phyloP scores from a whole-genome alignment of 1,140 invertebrate genomes.

The Drosophila lacteicornis region DNA sequence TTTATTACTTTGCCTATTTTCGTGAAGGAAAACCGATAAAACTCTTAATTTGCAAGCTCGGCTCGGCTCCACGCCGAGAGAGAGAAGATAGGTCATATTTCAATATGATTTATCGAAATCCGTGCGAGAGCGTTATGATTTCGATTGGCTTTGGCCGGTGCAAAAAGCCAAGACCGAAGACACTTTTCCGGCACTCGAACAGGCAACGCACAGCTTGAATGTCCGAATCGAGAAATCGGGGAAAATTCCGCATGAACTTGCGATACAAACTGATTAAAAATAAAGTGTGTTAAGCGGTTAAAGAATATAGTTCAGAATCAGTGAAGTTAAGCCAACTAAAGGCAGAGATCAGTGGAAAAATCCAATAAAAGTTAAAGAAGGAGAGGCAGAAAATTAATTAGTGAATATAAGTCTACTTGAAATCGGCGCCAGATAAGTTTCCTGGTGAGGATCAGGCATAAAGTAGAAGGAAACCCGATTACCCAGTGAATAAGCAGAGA shows the following conservation, averaged over 20 bases:
- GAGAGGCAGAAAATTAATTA: too few species aligned
- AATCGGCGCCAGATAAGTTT: too few species aligned
- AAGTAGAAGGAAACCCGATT: slow-evolving; percentile 12
- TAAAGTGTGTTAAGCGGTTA: too few species aligned
- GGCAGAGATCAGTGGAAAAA: too few species aligned
- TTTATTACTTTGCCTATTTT: too few species aligned
- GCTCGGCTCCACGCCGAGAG: background rate
- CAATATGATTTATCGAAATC: slow-evolving; percentile 6
- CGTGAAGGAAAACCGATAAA: too few species aligned
- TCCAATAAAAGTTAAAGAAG: too few species aligned
- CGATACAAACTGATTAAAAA: too few species aligned
- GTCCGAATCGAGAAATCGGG: background rate
- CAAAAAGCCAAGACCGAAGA: background rate
- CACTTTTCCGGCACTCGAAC: slow-evolving; percentile 1
- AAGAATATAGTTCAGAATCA: too few species aligned
- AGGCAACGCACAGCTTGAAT: background rate
- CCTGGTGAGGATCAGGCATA: too few species aligned
- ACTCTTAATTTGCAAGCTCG: slow-evolving; percentile 1
- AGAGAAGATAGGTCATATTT: background rate
- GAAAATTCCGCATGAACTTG: background rate
- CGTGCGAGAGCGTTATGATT: background rate
- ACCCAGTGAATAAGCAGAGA: slow-evolving; percentile 32
- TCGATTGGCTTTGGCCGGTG: background rate
- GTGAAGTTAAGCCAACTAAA: too few species aligned
- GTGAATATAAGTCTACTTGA: background rate